Conservation (phyloP, 2,888 invertebrate species). For the Protodeltote pygarga region DNA sequence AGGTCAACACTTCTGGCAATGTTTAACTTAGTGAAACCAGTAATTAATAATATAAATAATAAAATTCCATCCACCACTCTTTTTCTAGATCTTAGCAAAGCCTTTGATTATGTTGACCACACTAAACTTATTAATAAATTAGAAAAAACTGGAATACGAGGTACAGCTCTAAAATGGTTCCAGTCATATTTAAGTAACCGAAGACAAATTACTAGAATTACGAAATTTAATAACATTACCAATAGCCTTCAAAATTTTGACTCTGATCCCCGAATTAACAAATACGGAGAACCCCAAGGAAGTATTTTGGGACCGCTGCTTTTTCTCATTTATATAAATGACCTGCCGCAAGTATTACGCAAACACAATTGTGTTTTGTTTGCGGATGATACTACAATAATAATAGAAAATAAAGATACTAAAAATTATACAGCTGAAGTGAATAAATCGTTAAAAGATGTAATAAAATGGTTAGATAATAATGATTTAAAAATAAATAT, state of each 20-base stretch:
- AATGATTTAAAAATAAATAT: too few relatives aligned
- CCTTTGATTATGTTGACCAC: too few relatives aligned
- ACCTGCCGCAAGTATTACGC: too few relatives aligned
- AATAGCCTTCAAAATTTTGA: background rate
- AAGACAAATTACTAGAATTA: background rate
- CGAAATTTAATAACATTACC: background rate
- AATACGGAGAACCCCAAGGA: conserved; percentile 1
- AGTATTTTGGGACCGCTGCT: too few relatives aligned
- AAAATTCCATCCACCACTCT: background rate
- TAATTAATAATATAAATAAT: background rate
- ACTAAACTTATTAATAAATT: too few relatives aligned
- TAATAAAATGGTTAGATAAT: too few relatives aligned
- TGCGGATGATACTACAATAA: too few relatives aligned
- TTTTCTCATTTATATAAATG: too few relatives aligned
- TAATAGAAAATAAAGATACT: too few relatives aligned
- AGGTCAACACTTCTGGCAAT: background rate
- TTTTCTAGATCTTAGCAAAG: background rate
- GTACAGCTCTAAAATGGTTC: background rate
- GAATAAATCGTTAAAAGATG: too few relatives aligned
- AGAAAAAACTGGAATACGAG: background rate
- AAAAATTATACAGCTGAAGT: too few relatives aligned
- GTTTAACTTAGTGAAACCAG: background rate
- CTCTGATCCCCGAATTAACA: background rate
- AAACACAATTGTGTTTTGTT: too few relatives aligned
- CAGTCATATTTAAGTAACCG: background rate